Base-by-base conservation (phyloP, 2,113 vertebrate genomes). In the Suricata suricatta region DNA sequence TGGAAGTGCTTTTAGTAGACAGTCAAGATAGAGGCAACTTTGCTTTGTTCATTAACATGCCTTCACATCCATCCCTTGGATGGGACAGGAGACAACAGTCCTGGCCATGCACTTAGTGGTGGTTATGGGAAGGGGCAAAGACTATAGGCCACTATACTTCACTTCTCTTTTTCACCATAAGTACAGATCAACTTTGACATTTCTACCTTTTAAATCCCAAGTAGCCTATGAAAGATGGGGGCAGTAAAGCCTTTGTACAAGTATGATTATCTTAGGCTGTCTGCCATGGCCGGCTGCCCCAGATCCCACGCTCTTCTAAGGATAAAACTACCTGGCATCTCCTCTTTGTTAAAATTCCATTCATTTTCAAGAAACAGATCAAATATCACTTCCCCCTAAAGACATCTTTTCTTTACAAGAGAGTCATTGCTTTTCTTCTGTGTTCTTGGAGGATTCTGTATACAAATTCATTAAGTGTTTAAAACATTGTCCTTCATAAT, bases 341-440 rank as follows among this genome's bases (percentile, higher is more conserved):
- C 25, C 31, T 88, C 84, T 94, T 87, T 47, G 50, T 87, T 90
- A 33, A 95, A 89, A 83, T 77, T 33, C 31, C 13, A 9, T 92
- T 66, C 19, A 60, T 41, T 63, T 81, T 60, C 47, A 90, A 89
- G 68, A 74, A 57, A 63, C 10, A 38, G 33, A 17, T 57, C 74
- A 95, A 92, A 69, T 74, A 6, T 80, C 41, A 71, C 31, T 93
- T 83, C 23, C 1, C 63, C 35, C 47, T 60, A 69, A 92, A 15
- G 5, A 83, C 6, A 63, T 35, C 76, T 52, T 88, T 3, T 4
- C 31, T 76, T 85, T 41, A 50, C n/a, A 52, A 57, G 69, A 60
- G 11, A 88, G 90, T 80, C 66, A 29, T 13, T 71, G 9, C 3
- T 88, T 5, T 88, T 66, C 21, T 44, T 92, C 21, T 29, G n/a